Conservation (phyloP, 2,888 invertebrate species). For the Lasioglossum vierecki region DNA sequence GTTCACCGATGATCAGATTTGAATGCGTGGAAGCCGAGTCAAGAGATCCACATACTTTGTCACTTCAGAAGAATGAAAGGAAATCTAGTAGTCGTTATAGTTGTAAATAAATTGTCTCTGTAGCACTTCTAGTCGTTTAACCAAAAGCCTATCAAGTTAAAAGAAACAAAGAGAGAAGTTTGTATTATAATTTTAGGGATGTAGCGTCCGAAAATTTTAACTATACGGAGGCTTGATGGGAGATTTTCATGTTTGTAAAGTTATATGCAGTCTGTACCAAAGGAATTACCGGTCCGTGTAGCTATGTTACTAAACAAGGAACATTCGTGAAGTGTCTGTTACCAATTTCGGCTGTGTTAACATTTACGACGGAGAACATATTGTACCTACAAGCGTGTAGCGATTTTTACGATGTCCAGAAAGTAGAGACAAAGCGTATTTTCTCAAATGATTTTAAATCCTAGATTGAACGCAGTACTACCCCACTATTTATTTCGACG, state of each 20-base stretch:
- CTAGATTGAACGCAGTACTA: neutral
- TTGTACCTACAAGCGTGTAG: slow-evolving; percentile 2
- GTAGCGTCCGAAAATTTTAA: slow-evolving; percentile 36
- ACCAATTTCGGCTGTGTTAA: slow-evolving; percentile 21
- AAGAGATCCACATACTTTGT: slow-evolving; percentile 9
- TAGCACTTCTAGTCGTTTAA: slow-evolving; percentile 48
- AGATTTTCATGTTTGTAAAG: slow-evolving; percentile 40
- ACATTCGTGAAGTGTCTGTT: neutral
- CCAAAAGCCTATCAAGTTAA: slow-evolving; percentile 23
- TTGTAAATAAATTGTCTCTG: slow-evolving; percentile 50
- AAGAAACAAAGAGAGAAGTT: slow-evolving; percentile 12
- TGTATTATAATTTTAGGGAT: slow-evolving; percentile 40
- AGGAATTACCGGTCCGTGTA: slow-evolving; percentile 7
- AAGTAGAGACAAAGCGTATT: neutral
- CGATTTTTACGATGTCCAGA: neutral
- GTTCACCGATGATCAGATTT: neutral
- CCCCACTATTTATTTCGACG: neutral
- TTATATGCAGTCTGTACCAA: slow-evolving; percentile 41
- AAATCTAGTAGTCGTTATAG: slow-evolving; percentile 43
- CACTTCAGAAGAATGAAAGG: neutral
- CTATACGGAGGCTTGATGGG: slow-evolving; percentile 29
- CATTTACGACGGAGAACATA: neutral
- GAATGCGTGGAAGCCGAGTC: slow-evolving; percentile 3
- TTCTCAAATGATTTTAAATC: neutral
- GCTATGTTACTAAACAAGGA: neutral